Conservation (phyloP, 2,113 vertebrate species). For the Nannobrachium achirus region DNA sequence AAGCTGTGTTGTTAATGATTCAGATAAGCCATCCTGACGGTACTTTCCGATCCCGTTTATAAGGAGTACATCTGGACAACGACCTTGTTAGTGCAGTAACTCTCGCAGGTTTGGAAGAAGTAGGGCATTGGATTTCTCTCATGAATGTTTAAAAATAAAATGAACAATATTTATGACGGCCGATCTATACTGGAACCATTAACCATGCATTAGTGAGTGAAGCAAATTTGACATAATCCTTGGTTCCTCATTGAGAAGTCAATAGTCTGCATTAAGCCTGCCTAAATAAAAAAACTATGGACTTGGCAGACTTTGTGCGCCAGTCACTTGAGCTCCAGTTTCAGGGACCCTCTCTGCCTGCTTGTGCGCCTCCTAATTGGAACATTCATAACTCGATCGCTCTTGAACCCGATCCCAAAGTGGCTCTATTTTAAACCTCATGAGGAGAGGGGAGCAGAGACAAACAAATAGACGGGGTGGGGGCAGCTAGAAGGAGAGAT, state of each 20-base stretch:
- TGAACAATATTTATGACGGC: conserved; percentile 73
- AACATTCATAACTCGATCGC: conserved; percentile 65
- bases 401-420: conserved; percentile 64
- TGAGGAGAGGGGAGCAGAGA: neutral
- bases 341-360: conserved; percentile 46
- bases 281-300: conserved; percentile 70
- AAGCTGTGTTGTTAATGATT: neutral
- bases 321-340: conserved; percentile 69
- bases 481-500: neutral
- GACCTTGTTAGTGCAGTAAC: conserved; percentile 19
- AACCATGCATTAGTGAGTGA: conserved; percentile 74
- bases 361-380: conserved; percentile 65
- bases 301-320: conserved; percentile 48
- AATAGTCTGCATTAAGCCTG: conserved; percentile 73
- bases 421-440: conserved; percentile 66
- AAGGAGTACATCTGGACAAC: conserved; percentile 34
- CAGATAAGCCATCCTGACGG: conserved; percentile 19
- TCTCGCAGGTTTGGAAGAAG: conserved; percentile 49
- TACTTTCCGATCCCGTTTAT: conserved; percentile 45
- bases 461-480: neutral
- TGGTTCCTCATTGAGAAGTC: conserved; percentile 68
- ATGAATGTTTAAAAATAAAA: conserved; percentile 74
- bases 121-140: conserved; percentile 68
- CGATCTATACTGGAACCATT: conserved; percentile 78
- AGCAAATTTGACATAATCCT: conserved; percentile 72